Evolutionary conservation across 1,140 invertebrate species (phyloP).

Genomic region (Glomeris maerens): DNA sequence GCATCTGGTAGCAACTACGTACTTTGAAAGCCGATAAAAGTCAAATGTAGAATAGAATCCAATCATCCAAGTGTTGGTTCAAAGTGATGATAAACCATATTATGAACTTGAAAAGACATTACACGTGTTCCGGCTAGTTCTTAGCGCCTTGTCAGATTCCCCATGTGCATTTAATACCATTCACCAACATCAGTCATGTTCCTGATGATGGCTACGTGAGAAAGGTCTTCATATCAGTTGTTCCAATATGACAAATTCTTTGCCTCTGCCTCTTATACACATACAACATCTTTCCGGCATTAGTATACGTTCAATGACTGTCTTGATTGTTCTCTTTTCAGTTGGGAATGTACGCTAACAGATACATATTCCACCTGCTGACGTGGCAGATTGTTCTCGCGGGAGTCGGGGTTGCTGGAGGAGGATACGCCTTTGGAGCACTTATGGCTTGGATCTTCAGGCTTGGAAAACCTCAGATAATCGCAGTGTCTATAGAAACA

Average conservation of each 20-base stretch:
- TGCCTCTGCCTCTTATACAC: background rate
- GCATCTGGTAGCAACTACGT: no score
- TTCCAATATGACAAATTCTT: background rate
- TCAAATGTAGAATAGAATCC: no score
- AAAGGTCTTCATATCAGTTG: background rate
- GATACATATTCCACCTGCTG: slow-evolving; percentile 37
- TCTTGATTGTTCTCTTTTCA: slow-evolving; percentile 8
- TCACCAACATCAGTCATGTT: background rate
- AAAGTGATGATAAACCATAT: no score
- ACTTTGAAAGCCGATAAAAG: no score
- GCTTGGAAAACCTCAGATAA: slow-evolving; percentile 23
- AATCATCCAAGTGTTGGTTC: no score
- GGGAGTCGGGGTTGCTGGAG: slow-evolving; percentile 35
- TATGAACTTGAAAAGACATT: no score
- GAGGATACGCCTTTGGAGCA: slow-evolving; percentile 37
- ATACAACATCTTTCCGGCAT: background rate
- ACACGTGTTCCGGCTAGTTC: no score
- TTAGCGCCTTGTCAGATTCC: background rate
- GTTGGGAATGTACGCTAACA: slow-evolving; percentile 35
- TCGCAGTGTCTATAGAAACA: slow-evolving; percentile 38
- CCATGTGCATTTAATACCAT: background rate
- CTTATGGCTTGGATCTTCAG: slow-evolving; percentile 13
- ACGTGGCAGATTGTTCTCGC: slow-evolving; percentile 26
- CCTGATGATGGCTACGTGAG: background rate
- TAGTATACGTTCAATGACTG: slow-evolving; percentile 6